Base-by-base conservation (phyloP, 2,888 invertebrate species). In the Cataglyphis rosenhaueri region DNA sequence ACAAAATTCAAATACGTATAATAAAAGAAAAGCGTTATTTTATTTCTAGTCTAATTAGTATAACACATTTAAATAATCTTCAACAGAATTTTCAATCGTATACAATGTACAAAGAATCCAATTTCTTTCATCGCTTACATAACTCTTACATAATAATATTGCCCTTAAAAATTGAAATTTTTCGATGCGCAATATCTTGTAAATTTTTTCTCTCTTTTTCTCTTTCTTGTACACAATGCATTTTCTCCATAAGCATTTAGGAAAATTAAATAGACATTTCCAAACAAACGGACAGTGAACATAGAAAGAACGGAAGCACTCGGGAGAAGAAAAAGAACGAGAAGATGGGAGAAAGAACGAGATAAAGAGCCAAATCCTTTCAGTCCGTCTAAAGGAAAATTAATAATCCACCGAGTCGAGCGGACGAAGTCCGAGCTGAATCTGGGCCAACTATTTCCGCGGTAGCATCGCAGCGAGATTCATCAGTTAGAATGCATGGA, bases 361-460 rank as follows among this genome's bases (percentile, higher is more conserved):
- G 44, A 85, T 70, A 59, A 79, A 86, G 44, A 76, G 82, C 57
- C 71, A 18, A 66, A 62, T 48, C 66, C 62, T 57, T 82, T 83
- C 61, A 71, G 52, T 25, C 55, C 25, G 81, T 52, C 84, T 82
- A 83, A 84, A 89, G 89, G 88, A 88, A 89, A 89, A 89, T 89
- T 88, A 89, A 89, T 89, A 89, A 89, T 89, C 89, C 83, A 85
- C 84, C 84, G 85, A 76, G 66, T 83, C 70, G 84, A 88, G 85
- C 87, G 86, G 82, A 83, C 84, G 66, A 18, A 79, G 59, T 48
- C 59, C 44, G 44, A 59, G 82, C 79, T 87, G 88, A 89, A 89
- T 89, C 88, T 87, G 87, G 87, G 89, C 89, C 89, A 89, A 89
- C 89, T 89, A 89, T 88, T 89, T 88, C 81, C 79, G 65, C 83